A percentile compares a stretch with the other conserved stretches of the same genome.
These are phyloP conservation scores for Petrophora chlorosata DNA, from an alignment of 2,888 invertebrate genomes.

Conservation along the genomic window DNA sequence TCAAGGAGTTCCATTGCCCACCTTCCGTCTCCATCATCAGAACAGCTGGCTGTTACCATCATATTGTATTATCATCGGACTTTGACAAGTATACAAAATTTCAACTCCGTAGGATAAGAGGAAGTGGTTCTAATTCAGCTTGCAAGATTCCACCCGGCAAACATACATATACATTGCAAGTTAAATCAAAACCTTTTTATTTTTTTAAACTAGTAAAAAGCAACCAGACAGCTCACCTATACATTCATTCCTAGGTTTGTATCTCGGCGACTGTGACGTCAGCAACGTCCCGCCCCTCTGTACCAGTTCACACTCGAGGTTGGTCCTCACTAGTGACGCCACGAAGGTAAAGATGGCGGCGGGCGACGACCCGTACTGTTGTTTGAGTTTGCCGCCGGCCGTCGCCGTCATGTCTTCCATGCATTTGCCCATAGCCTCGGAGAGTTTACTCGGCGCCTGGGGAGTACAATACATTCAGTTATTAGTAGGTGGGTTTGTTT, in stretches of 20 bases:
- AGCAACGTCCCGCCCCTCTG: conserved; percentile 92
- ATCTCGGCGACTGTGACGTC: conserved; percentile 80
- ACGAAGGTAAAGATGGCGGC: conserved; percentile 92
- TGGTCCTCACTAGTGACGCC: conserved; percentile 94
- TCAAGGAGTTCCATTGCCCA: too few relatives aligned
- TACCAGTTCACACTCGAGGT: conserved; percentile 95
- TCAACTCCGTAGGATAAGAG: too few relatives aligned
- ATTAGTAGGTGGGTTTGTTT: too few relatives aligned
- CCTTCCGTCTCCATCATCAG: too few relatives aligned
- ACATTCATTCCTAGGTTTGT: conserved; percentile 61
- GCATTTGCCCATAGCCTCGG: conserved; percentile 94
- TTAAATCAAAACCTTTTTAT: too few relatives aligned
- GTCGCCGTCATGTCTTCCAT: conserved; percentile 97
- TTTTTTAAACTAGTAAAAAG: neutral
- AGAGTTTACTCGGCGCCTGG: conserved; percentile 88
- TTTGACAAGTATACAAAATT: too few relatives aligned
- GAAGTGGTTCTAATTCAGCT: too few relatives aligned
- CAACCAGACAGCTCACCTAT: conserved; percentile 46
- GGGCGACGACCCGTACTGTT: conserved; percentile 83
- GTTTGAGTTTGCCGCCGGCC: conserved; percentile 91
- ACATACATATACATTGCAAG: too few relatives aligned
- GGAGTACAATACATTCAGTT: neutral
- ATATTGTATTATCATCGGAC: too few relatives aligned
- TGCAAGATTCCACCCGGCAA: too few relatives aligned
- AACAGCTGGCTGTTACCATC: too few relatives aligned